phyloP scores from a whole-genome alignment of 1,140 invertebrate species.

The Xylocopa sonorina region DNA sequence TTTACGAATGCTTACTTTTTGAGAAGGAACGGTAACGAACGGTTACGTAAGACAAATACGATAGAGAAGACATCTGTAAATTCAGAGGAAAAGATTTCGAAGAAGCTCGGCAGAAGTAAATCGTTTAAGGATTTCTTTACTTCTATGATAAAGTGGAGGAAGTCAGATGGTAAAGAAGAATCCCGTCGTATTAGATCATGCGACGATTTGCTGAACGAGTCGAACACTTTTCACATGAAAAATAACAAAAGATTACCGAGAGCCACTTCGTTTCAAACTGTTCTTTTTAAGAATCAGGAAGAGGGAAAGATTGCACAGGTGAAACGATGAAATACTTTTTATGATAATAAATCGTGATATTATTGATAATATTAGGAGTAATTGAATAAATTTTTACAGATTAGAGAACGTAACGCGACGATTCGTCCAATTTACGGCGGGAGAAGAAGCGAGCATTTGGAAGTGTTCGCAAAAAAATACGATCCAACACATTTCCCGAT shows the following conservation, averaged over 20 bases:
- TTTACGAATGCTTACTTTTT: background rate
- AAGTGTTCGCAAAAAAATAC: background rate
- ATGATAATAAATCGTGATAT: too few species aligned
- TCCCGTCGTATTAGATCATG: background rate
- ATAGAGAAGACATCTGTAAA: background rate
- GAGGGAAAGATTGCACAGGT: background rate
- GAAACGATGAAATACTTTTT: background rate
- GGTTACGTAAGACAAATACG: background rate
- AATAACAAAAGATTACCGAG: background rate
- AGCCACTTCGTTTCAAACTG: background rate
- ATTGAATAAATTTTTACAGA: constrained; percentile 24
- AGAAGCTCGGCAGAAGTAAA: background rate
- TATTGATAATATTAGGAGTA: background rate
- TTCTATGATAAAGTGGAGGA: constrained; percentile 40
- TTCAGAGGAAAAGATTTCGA: background rate
- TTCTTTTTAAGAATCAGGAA: background rate
- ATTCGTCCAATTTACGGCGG: constrained; percentile 52
- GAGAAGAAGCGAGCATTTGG: constrained; percentile 9
- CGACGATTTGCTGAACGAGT: background rate
- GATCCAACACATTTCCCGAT: background rate
- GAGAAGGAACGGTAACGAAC: background rate
- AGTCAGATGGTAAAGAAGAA: background rate
- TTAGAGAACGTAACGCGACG: constrained; percentile 26
- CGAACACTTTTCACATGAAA: background rate
- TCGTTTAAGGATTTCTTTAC: constrained; percentile 49